phyloP scores from a whole-genome alignment of 1,140 invertebrate species.

The Drosophila melanogaster region DNA sequence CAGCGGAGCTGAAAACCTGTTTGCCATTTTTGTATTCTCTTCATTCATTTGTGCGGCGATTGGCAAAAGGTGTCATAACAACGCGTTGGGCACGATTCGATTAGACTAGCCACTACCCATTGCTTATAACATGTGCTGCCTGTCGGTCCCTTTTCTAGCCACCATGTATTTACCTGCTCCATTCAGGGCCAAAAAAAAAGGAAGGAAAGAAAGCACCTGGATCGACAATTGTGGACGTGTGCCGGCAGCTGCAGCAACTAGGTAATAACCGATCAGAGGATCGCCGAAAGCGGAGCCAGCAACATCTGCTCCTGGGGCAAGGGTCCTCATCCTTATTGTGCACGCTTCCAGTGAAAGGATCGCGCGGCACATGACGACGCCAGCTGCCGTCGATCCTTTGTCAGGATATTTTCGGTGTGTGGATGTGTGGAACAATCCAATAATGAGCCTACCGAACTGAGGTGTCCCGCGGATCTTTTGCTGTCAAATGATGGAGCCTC shows the following conservation, averaged over 20 bases:
- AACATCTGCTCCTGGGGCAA: slow-evolving; percentile 31
- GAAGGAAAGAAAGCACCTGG: slow-evolving; percentile 15
- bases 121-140: slow-evolving; percentile 54
- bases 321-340: slow-evolving; percentile 45
- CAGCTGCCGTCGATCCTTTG: slow-evolving; percentile 39
- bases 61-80: slow-evolving; percentile 72
- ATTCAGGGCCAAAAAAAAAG: slow-evolving; percentile 38
- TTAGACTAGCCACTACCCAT: slow-evolving; percentile 62
- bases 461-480: background rate
- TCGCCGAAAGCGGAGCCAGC: slow-evolving; percentile 45
- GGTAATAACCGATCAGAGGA: slow-evolving; percentile 42
- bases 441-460: background rate
- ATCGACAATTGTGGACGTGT: slow-evolving; percentile 59
- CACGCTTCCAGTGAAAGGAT: slow-evolving; percentile 42
- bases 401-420: slow-evolving; percentile 8
- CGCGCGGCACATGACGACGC: slow-evolving; percentile 46
- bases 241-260: slow-evolving; percentile 65
- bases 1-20: slow-evolving; percentile 57
- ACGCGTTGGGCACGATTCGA: slow-evolving; percentile 43
- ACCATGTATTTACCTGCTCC: slow-evolving; percentile 44
- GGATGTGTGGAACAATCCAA: slow-evolving; percentile 15
- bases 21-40: slow-evolving; percentile 65
- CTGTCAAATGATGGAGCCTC: background rate
- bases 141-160: slow-evolving; percentile 19
- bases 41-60: slow-evolving; percentile 45